Conservation (phyloP, 1,140 invertebrate genomes). For the Eciton burchellii region DNA sequence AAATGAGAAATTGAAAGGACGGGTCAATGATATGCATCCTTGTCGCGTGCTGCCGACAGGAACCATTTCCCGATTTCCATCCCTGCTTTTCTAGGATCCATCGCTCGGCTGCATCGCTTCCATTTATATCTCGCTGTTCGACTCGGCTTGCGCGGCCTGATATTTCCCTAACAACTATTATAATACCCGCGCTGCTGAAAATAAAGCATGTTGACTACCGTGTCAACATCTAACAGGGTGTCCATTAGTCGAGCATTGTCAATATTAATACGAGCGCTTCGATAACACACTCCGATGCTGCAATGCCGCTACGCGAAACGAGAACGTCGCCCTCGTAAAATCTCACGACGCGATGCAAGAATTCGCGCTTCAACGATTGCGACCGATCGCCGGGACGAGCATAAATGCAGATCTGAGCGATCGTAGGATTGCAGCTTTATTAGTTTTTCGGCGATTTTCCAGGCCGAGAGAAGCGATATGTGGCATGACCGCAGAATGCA, state of each 20-base stretch:
- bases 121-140: conserved; percentile 70
- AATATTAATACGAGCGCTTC: conserved; percentile 11
- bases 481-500: conserved; percentile 41
- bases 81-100: conserved; percentile 18
- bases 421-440: conserved; percentile 67
- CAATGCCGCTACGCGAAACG: conserved; percentile 6
- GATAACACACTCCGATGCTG: neutral
- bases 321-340: conserved; percentile 31
- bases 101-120: conserved; percentile 43
- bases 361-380: conserved; percentile 58
- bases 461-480: conserved; percentile 19
- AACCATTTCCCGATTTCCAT: conserved; percentile 65
- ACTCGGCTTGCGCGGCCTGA: neutral
- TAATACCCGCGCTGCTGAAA: neutral
- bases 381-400: neutral
- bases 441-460: conserved; percentile 73
- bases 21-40: conserved; percentile 72
- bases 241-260: too few species aligned
- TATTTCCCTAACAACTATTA: neutral
- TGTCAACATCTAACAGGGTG: neutral
- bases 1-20: conserved; percentile 75
- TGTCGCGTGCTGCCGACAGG: conserved; percentile 72
- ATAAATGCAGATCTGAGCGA: conserved; percentile 19
- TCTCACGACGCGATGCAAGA: conserved; percentile 36
- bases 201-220: neutral